Conservation (phyloP, 2,113 vertebrate species). For the Sinocyclocheilus grahami region DNA sequence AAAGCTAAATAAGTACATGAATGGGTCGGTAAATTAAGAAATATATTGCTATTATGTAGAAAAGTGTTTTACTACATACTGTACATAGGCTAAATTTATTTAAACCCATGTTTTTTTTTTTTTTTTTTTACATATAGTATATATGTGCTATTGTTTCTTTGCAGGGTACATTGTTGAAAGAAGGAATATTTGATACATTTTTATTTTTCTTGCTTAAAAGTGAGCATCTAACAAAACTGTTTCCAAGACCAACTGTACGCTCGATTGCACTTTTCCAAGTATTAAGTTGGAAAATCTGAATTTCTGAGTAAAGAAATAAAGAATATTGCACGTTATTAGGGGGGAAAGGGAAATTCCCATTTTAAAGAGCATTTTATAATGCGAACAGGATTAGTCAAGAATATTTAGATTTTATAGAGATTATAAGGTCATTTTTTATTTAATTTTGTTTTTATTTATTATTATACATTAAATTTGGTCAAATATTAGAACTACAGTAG, state of each 20-base stretch:
- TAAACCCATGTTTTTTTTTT: background rate
- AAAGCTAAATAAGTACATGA: conserved; percentile 26
- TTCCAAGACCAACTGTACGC: background rate
- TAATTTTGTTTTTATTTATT: background rate
- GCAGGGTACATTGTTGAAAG: background rate
- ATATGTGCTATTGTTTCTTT: conserved; percentile 4
- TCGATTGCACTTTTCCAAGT: background rate
- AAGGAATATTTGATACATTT: background rate
- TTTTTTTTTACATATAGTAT: background rate
- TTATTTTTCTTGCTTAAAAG: background rate
- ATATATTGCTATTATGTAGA: background rate
- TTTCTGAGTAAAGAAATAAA: background rate
- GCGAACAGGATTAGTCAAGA: background rate
- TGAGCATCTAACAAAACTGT: background rate
- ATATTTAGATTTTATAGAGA: too few relatives aligned
- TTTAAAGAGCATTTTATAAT: background rate
- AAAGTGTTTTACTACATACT: background rate
- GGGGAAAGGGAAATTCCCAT: background rate
- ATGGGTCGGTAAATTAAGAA: conserved; percentile 4
- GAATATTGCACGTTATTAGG: background rate
- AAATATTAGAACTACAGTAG: background rate
- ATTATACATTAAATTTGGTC: background rate
- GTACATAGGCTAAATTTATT: background rate
- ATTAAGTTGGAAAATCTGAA: background rate
- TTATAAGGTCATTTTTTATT: too few relatives aligned